Evolutionary conservation across 2,113 vertebrate genomes (phyloP), one percentile per base, ranked within the genome.

Genomic region (Pseudorectes ferrugineus): DNA sequence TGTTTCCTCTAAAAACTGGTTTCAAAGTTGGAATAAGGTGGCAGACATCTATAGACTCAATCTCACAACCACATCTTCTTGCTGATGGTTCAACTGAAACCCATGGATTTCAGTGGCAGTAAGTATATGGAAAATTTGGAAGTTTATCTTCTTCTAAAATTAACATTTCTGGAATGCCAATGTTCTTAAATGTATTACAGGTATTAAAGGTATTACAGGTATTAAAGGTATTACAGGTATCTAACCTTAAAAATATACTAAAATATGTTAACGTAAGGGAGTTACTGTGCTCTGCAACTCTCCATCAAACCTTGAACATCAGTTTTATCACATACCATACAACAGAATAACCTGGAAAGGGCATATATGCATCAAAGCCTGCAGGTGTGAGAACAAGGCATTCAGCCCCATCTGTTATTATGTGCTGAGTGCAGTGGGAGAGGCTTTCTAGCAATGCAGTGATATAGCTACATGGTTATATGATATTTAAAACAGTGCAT

Each of bases 341-440:
- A 82, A 91, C 28, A 93, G 77, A 83, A 89, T 29, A 42, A 96
- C 35, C 49, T 57, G 77, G 84, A 77, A 71, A 77, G 55, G 57
- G 12, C 36, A 80, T 19, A 36, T 67, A 72, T 36, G 42, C 59
- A 85, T 45, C 72, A 71, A 68, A 96, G 40, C 55, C 89, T 94
- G 48, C 70, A 96, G 85, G 92, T 97, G 68, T 79, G 65, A 92
- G 86, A 86, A 57, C 26, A 70, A 96, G 43, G 21, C 42, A 36
- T 63, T 88, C 68, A 93, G 63, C 43, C 80, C 78, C 78, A 88
- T 59, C 73, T 96, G 70, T 88, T 84, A 38, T 63, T 74, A 28
- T 2, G 3, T 58, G 66, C 61, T 78, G 45, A 88, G 42, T 22
- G 49, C 79, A 73, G 83, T 61, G 57, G 70, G 31, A 79, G 63